phyloP scores from a whole-genome alignment of 2,888 invertebrate species.

The Mactromeris polynyma region DNA sequence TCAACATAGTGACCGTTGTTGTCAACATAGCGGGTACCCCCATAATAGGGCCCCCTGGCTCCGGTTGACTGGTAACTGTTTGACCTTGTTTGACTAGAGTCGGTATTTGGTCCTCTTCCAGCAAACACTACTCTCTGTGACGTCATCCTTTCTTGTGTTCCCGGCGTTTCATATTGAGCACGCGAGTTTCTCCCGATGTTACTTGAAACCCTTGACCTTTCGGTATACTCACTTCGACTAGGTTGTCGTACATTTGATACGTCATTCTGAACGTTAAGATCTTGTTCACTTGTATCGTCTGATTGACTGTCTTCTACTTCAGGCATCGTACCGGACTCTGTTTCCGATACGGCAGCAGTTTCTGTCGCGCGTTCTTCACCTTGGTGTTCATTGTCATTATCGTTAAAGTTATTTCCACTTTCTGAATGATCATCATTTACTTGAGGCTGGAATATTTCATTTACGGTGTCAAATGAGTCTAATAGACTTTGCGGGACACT shows the following conservation, averaged over 20 bases:
- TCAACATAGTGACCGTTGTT: conserved; percentile 59
- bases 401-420: background rate
- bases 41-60: conserved; percentile 44
- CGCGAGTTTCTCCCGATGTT: background rate
- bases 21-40: conserved; percentile 45
- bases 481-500: conserved; percentile 34
- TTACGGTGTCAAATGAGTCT: conserved; percentile 53
- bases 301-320: background rate
- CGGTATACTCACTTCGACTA: background rate
- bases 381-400: background rate
- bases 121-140: conserved; percentile 38
- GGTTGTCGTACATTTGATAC: background rate
- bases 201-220: background rate
- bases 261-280: background rate
- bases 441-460: conserved; percentile 60
- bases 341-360: background rate
- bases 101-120: conserved; percentile 29
- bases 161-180: background rate
- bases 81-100: background rate
- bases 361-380: background rate
- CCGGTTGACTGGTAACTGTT: no score
- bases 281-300: background rate
- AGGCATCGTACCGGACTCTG: background rate
- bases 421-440: conserved; percentile 38
- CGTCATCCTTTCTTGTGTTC: background rate